These are phyloP conservation scores for Gorsachius goisagi DNA, from an alignment of 2,113 vertebrate genomes.

Conservation along the genomic window DNA sequence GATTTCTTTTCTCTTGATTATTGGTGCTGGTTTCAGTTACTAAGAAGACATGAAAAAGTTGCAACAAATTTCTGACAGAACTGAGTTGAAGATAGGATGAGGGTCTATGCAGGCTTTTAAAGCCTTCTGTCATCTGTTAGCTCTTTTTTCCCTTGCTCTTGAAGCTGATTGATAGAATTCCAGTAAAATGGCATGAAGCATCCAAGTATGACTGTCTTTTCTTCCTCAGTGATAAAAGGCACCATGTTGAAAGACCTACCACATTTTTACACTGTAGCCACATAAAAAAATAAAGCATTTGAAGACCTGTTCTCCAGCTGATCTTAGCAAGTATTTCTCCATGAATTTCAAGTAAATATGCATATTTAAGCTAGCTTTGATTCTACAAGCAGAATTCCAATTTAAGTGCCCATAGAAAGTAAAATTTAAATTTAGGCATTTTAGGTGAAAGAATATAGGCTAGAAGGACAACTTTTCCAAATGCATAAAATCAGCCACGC, in stretches of 20 bases:
- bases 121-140: background rate
- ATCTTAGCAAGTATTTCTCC: background rate
- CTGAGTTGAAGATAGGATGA: background rate
- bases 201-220: background rate
- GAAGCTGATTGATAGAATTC: background rate
- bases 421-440: background rate
- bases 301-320: background rate
- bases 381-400: background rate
- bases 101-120: background rate
- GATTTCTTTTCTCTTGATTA: background rate
- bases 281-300: background rate
- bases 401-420: background rate
- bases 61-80: background rate
- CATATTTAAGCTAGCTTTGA: background rate
- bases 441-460: background rate
- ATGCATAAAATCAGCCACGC: background rate
- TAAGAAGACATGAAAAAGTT: background rate
- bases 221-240: background rate
- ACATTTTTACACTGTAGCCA: background rate
- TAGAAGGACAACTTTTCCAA: background rate
- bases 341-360: background rate
- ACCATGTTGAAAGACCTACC: background rate
- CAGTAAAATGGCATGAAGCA: background rate
- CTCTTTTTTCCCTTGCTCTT: background rate
- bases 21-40: slow-evolving; percentile 11